Evolutionary conservation across 1,140 invertebrate species (phyloP).

Genomic region (Pissodes strobi): DNA sequence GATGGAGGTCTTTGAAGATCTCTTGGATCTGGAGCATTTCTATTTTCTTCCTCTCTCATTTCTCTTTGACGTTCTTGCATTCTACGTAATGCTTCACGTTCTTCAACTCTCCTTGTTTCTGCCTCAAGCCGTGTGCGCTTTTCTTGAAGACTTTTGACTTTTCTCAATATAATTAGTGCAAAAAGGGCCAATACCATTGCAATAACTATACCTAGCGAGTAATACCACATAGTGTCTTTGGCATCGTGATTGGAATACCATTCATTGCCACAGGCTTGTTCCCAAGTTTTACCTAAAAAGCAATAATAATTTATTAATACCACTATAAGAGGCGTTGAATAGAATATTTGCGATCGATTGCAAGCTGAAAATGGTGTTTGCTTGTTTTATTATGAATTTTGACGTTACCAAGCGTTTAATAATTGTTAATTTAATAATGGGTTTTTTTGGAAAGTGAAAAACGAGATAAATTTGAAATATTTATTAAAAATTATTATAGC

Average conservation of each 20-base stretch:
- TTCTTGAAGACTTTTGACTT: slow-evolving; percentile 58
- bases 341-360: no score
- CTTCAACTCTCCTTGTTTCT: slow-evolving; percentile 47
- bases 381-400: no score
- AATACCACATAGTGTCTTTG: slow-evolving; percentile 64
- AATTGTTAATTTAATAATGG: no score
- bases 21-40: slow-evolving; percentile 64
- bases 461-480: no score
- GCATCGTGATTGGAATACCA: slow-evolving; percentile 59
- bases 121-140: slow-evolving; percentile 55
- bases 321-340: no score
- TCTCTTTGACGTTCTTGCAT: slow-evolving; percentile 66
- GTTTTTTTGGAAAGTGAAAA: no score
- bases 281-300: slow-evolving; percentile 65
- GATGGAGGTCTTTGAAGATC: slow-evolving; percentile 70
- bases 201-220: slow-evolving; percentile 62
- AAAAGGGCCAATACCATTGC: slow-evolving; percentile 58
- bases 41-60: slow-evolving; percentile 52
- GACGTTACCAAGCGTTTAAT: no score
- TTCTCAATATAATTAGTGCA: slow-evolving; percentile 59
- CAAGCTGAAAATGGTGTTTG: no score
- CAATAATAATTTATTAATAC: no score
- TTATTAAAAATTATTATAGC: no score
- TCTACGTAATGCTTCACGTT: slow-evolving; percentile 60
- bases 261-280: slow-evolving; percentile 63